phyloP scores from a whole-genome alignment of 64 coral and sea anemone genomes.

The Hydrozoanthus tunicans region DNA sequence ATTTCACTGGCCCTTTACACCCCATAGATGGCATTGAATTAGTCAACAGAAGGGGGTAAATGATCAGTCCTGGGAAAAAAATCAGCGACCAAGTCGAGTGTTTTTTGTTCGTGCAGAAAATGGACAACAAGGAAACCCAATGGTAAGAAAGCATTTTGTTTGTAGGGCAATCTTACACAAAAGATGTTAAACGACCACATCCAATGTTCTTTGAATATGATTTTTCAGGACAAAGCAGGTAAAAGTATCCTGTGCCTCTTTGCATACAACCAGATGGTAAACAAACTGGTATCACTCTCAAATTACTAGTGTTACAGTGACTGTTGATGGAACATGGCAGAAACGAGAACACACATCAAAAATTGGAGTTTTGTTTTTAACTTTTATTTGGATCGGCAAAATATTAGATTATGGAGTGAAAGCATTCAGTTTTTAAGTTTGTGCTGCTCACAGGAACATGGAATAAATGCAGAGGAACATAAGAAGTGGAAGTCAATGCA shows the following conservation, averaged over 20 bases:
- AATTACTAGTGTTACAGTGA: no score
- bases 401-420: no score
- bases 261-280: constrained; percentile 51
- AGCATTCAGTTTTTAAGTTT: no score
- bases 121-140: constrained; percentile 1
- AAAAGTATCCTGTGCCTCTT: constrained; percentile 34
- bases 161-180: constrained; percentile 40
- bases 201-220: constrained; percentile 54
- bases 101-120: constrained; percentile 32
- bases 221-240: constrained; percentile 8
- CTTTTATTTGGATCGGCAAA: no score
- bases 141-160: constrained; percentile 24
- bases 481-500: no score
- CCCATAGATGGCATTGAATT: constrained; percentile 20
- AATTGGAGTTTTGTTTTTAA: no score
- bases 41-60: neutral
- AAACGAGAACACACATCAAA: no score
- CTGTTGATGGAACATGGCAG: no score
- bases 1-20: constrained; percentile 33
- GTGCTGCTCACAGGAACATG: no score
- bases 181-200: constrained; percentile 22
- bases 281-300: neutral
- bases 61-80: constrained; percentile 27
- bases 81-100: constrained; percentile 9
- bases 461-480: no score